Evolutionary conservation across 2,113 vertebrate genomes (phyloP).

Genomic region (Merops nubicus): DNA sequence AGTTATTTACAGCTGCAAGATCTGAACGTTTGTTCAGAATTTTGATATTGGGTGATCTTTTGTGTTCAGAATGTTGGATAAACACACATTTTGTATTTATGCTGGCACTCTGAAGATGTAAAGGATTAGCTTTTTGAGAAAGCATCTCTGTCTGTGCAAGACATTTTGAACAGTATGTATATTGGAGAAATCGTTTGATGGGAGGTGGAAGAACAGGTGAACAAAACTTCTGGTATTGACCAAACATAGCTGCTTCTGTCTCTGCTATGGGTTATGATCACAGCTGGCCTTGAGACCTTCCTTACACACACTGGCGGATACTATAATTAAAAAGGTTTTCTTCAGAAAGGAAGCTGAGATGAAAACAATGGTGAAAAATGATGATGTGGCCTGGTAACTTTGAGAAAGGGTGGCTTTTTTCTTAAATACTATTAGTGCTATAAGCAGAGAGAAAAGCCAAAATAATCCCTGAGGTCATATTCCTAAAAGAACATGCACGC

Average conservation of each 20-base stretch:
- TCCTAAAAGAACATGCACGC: background rate
- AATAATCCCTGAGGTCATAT: background rate
- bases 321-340: background rate
- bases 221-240: background rate
- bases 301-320: background rate
- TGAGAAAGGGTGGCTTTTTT: background rate
- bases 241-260: background rate
- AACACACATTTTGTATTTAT: background rate
- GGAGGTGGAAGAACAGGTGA: background rate
- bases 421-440: background rate
- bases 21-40: background rate
- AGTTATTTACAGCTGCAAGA: background rate
- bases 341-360: background rate
- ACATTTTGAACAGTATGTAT: background rate
- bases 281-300: background rate
- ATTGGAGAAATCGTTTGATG: background rate
- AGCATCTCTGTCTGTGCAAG: background rate
- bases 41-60: background rate
- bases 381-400: background rate
- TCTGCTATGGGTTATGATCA: background rate
- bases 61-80: fast-evolving
- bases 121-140: background rate
- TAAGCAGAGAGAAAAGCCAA: background rate
- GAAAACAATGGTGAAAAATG: background rate
- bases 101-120: background rate